Evolutionary conservation across 2,797 vertebrate genomes (phyloP).

Genomic region (Pelochelys cantorii): DNA sequence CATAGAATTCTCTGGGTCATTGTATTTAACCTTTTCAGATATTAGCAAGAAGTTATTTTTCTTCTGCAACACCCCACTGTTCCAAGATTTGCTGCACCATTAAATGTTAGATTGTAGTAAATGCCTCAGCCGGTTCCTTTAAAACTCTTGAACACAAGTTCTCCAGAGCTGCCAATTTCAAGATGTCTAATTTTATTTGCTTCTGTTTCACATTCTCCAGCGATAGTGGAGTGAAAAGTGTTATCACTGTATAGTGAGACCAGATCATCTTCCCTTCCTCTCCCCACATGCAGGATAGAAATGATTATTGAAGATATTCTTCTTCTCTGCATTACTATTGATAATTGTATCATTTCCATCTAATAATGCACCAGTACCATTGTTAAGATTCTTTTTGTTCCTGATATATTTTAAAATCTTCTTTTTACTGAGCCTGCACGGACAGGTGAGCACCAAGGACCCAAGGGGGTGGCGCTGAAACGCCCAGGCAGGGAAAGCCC

Average conservation of each 20-base stretch:
- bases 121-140: neutral
- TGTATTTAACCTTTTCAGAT: neutral
- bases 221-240: too few relatives aligned
- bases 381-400: neutral
- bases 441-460: too few relatives aligned
- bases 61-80: neutral
- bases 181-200: neutral
- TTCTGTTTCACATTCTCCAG: neutral
- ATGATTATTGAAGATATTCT: neutral
- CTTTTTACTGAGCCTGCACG: too few relatives aligned
- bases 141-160: neutral
- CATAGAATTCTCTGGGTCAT: neutral
- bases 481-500: too few relatives aligned
- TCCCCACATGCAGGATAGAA: neutral
- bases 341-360: too few relatives aligned
- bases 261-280: too few relatives aligned
- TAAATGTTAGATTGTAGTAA: too few relatives aligned
- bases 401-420: neutral
- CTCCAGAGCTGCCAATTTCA: neutral
- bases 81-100: too few relatives aligned
- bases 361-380: neutral
- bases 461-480: too few relatives aligned
- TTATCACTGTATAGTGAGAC: too few relatives aligned
- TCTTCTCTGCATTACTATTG: too few relatives aligned
- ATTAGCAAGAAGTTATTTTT: neutral